Base-by-base conservation (phyloP, 2,888 invertebrate genomes). In the Coelopa pilipes region DNA sequence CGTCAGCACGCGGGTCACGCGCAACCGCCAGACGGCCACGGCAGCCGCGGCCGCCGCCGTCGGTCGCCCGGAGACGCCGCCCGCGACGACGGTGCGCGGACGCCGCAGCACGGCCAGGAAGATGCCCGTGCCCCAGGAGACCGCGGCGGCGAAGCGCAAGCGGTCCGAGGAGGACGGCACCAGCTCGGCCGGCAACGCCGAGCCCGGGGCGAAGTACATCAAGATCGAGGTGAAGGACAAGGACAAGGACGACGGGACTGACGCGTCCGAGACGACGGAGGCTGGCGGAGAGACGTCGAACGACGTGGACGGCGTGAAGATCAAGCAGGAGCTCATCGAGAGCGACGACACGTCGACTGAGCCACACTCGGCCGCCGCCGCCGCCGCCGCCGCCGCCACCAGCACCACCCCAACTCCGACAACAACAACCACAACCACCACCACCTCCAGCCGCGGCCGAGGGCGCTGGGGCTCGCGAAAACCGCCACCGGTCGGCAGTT, bases 1-100 rank as follows among this genome's bases (percentile, higher is more conserved):
- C n/a, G 81, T 78, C 62, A 85, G 82, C 50, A 85, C 85, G 0
- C 82, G 86, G 13, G 78, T 86, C 17, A 87, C 86, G 10, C 82
- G 87, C 59, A 86, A 86, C 63, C 82, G 81, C 12, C 79, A 80
- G 75, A 74, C 74, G 13, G 78, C 76, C 71, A 74, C 70, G 2
- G 74, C 74, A 12, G 78, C 76, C 71, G 75, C 70, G 2, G 34
- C 34, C 34, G 76, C 72, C 21, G 74, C 74, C 3, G 70, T 73
- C 12, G 67, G 57, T 60, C 81, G 81, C 70, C 76, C 82, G 9
- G 81, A 81, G 49, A 81, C 82, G 45, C 81, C 83, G 24, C 80
- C 80, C 17, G 10, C 34, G 34, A 4, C 62, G 9, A 9, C 24
- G 49, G 72, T 72, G 66, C 73, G 78, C 70, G 67, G 75, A 72